phyloP scores from a whole-genome alignment of 2,113 vertebrate species.

The Cygnus atratus region DNA sequence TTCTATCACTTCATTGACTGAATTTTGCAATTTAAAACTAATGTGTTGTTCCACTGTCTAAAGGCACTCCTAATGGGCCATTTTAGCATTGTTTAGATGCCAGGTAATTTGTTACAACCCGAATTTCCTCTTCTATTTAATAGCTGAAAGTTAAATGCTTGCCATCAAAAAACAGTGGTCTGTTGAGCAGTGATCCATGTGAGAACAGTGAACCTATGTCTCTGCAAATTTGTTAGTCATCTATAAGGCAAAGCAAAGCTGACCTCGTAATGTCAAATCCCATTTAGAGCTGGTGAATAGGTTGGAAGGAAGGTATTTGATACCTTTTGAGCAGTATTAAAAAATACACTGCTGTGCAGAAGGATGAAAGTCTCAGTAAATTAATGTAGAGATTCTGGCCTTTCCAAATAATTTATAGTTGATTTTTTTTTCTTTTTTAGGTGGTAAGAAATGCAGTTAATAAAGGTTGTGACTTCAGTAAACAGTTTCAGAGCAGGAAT shows the following conservation, averaged over 20 bases:
- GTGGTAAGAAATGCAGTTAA: constrained; percentile 60
- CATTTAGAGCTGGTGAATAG: constrained; percentile 70
- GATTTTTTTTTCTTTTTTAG: constrained; percentile 59
- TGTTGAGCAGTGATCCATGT: constrained; percentile 73
- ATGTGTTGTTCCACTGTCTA: constrained; percentile 14
- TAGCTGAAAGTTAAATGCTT: constrained; percentile 73
- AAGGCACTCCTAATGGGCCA: constrained; percentile 21
- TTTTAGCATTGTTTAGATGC: constrained; percentile 57
- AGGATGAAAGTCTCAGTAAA: constrained; percentile 69
- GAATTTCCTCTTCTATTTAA: constrained; percentile 66
- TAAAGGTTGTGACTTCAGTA: constrained; percentile 59
- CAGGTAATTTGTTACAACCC: constrained; percentile 69
- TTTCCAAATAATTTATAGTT: constrained; percentile 73
- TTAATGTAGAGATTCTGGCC: constrained; percentile 58
- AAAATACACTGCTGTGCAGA: constrained; percentile 48
- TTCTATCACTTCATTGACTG: constrained; percentile 20
- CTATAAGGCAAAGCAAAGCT: constrained; percentile 69
- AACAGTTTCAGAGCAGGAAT: constrained; percentile 36
- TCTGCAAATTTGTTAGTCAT: constrained; percentile 78
- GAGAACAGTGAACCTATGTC: constrained; percentile 73
- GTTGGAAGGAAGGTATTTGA: constrained; percentile 63
- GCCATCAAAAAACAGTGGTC: constrained; percentile 61
- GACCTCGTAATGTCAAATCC: constrained; percentile 77
- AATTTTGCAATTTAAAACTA: constrained; percentile 50
- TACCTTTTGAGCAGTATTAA: constrained; percentile 71